phyloP scores from a whole-genome alignment of 1,140 invertebrate genomes.

The Monochamus saltuarius region DNA sequence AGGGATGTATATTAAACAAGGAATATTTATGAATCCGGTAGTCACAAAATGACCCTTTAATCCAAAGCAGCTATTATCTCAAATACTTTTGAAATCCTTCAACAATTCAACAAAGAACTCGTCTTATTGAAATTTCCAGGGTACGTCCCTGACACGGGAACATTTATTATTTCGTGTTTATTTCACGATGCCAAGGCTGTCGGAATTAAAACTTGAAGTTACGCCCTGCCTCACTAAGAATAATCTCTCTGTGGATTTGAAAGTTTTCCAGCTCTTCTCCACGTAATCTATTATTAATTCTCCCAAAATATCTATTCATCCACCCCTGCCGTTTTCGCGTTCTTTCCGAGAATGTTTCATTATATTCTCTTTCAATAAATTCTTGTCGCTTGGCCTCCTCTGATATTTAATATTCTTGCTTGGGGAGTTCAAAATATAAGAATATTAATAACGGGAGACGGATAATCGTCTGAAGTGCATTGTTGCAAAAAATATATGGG shows the following conservation, averaged over 20 bases:
- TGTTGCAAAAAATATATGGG: too few species aligned
- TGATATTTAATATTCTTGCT: conserved; percentile 4
- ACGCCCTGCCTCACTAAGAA: conserved; percentile 12
- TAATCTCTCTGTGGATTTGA: conserved; percentile 29
- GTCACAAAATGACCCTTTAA: too few species aligned
- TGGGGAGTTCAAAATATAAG: not conserved
- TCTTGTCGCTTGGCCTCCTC: conserved; percentile 1
- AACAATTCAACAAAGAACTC: too few species aligned
- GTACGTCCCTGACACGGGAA: too few species aligned
- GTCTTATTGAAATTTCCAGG: too few species aligned
- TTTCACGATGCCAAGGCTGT: conserved; percentile 11
- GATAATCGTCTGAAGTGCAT: too few species aligned
- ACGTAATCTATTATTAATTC: conserved; percentile 39
- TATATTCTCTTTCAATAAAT: conserved; percentile 13
- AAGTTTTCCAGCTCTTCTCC: conserved; percentile 24
- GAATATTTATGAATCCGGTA: too few species aligned
- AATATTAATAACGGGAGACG: too few species aligned
- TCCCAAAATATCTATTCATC: conserved; percentile 25
- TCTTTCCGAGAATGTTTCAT: conserved; percentile 12
- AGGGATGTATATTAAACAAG: too few species aligned
- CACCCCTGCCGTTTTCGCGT: not conserved
- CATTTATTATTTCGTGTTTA: too few species aligned
- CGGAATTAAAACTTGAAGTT: conserved; percentile 31
- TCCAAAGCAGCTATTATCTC: too few species aligned
- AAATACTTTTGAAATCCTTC: too few species aligned